Base-by-base conservation (phyloP, 2,888 invertebrate genomes). In the Eretmocerus hayati region DNA sequence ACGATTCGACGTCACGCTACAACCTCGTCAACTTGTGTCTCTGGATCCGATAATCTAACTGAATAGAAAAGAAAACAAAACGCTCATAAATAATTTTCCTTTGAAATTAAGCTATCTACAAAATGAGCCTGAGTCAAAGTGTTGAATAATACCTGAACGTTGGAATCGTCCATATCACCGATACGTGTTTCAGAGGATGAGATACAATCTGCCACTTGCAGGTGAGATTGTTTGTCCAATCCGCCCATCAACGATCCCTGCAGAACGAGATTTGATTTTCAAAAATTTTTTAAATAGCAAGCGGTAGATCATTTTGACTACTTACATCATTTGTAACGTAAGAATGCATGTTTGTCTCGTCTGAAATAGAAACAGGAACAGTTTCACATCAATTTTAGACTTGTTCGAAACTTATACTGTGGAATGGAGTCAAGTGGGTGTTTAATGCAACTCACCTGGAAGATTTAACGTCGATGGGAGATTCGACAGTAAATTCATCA, bases 141-240 rank as follows among this genome's bases (percentile, higher is more conserved):
- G 32, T 62, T 59, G 15, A 61, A 56, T 52, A 67, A 64, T 9
- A 62, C 55, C 21, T 60, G 63, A 19, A 66, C 50, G 20, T 56
- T 59, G 9, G 65, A 56, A 37, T 62, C 59, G 21, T 65, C 59
- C 39, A 69, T 48, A 30, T 66, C 62, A 26, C 59, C 63, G 19
- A 71, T 62, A 38, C 66, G 65, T 20, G 65, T 62, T 43, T 64
- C 62, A 45, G 63, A 64, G 16, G 62, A 53, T 3, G 61, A 62
- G 44, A 71, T 65, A 15, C 61, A 62, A 22, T 67, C 61, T 30
- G 58, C 61, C 16, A 70, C 55, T 41, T 66, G 60, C 18, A 60
- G 52, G 52, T 68, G 67, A 11, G 62, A 61, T 38, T 58, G 62
- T 40, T 58, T 59, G 39, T 69, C 44, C 42, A 62, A 58, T 18